Evolutionary conservation across 1,140 invertebrate species (phyloP).

Genomic region (Sarcophaga peregrina): DNA sequence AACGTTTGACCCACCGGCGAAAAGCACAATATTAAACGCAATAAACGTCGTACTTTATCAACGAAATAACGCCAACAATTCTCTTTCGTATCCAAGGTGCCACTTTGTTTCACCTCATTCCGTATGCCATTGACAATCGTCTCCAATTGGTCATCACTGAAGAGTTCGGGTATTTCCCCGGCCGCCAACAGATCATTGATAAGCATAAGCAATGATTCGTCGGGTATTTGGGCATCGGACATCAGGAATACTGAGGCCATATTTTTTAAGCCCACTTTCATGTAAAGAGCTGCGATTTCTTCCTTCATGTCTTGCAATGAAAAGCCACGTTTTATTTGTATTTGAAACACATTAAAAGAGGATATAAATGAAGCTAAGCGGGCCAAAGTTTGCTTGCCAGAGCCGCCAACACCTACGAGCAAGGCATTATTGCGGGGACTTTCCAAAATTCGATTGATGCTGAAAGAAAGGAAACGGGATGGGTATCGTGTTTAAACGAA

Average conservation of each 20-base stretch:
- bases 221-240: constrained; percentile 92
- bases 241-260: constrained; percentile 91
- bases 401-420: constrained; percentile 93
- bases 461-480: constrained; percentile 47
- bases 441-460: constrained; percentile 94
- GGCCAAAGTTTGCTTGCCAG: constrained; percentile 93
- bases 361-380: constrained; percentile 90
- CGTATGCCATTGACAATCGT: constrained; percentile 85
- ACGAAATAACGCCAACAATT: constrained; percentile 98
- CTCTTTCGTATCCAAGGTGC: constrained; percentile 87
- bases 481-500: not conserved
- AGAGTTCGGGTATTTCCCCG: constrained; percentile 92
- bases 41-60: constrained; percentile 81
- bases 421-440: constrained; percentile 91
- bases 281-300: constrained; percentile 84
- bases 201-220: constrained; percentile 92
- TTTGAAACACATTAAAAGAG: constrained; percentile 89
- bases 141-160: constrained; percentile 91
- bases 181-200: constrained; percentile 95
- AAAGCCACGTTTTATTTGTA: constrained; percentile 92
- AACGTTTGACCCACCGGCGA: constrained; percentile 91
- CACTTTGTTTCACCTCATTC: constrained; percentile 81
- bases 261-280: constrained; percentile 90
- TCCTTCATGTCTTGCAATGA: constrained; percentile 83
- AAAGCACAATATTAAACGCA: constrained; percentile 88